Base-by-base conservation (phyloP, 1,140 invertebrate species). In the Venturia canescens region DNA sequence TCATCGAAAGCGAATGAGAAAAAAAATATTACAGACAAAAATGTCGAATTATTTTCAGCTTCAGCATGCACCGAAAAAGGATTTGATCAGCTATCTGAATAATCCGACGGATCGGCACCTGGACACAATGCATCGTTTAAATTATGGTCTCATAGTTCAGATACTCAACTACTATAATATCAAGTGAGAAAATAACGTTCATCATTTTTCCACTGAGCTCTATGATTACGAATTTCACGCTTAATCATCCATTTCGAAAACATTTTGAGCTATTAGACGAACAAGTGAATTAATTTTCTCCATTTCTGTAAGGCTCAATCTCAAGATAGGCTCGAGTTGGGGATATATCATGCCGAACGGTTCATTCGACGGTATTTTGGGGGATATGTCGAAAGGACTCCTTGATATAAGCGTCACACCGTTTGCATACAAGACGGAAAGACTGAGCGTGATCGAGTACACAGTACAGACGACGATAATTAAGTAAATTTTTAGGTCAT, bases 321-420 rank as follows among this genome's bases (percentile, higher is more conserved):
- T 95, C 26, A 87, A 86, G 78, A 87, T 91, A 18, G 93, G 92
- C 0, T 90, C 91, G 74, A 94, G 94, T 9, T 95, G 94, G 94
- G 95, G 95, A 5, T 95, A 95, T 85, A 3, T 27, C 15, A 78
- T 92, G 50, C 89, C 92, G 38, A 94, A 95, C 87, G 94, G 94
- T 3, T 92, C 92, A 16, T 95, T 94, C 82, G 95, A 94, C 83
- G 95, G 95, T 3, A 93, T 95, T 89, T 93, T 95, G 26, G 94
- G 94, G 0, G 91, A 93, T 0, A 90, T 95, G 79, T 90, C 93
- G 71, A 89, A 92, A 27, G 93, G 92, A n/a, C 88, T 93, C 69
- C 92, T 94, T 3, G 95, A 96, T 82, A 92, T 95, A 77, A 93
- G 94, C 13, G 93, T 92, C 5, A 92, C 94, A 0, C 93, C 94